Evolutionary conservation across 2,797 vertebrate species (phyloP).

Genomic region (Gymnoscopelus microlampas): DNA sequence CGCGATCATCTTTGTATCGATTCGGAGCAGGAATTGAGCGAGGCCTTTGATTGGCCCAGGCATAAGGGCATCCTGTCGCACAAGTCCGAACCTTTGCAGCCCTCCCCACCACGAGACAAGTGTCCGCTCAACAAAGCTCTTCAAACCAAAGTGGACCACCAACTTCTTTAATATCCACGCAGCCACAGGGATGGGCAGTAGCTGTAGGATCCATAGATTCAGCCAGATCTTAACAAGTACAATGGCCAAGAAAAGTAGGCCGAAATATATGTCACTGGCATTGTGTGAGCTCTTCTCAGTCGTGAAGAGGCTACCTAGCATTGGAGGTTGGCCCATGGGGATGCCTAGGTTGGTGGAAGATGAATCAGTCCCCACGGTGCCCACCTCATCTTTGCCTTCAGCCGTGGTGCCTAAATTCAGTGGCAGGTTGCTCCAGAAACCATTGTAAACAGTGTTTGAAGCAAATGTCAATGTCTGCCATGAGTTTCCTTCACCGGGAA

Average conservation of each 20-base stretch:
- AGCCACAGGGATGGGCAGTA: constrained; percentile 93
- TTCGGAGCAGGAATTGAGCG: constrained; percentile 90
- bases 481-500: constrained; percentile 84
- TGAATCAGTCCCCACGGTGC: constrained; percentile 22
- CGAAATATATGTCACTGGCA: constrained; percentile 96
- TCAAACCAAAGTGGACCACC: constrained; percentile 90
- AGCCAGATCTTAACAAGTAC: constrained; percentile 93
- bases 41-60: constrained; percentile 93
- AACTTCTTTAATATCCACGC: constrained; percentile 95
- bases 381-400: constrained; percentile 14
- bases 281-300: constrained; percentile 81
- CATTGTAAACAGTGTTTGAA: constrained; percentile 90
- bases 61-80: constrained; percentile 91
- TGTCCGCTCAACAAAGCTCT: constrained; percentile 85
- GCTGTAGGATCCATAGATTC: constrained; percentile 95
- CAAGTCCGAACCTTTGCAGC: constrained; percentile 84
- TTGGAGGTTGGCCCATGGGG: constrained; percentile 69
- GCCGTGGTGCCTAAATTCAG: constrained; percentile 29
- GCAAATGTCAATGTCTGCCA: not conserved
- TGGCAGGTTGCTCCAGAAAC: constrained; percentile 89
- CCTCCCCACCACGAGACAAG: constrained; percentile 86
- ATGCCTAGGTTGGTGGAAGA: constrained; percentile 51
- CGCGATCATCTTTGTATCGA: constrained; percentile 97
- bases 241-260: constrained; percentile 93
- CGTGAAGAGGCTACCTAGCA: constrained; percentile 83